Evolutionary conservation across 2,888 invertebrate genomes (phyloP), one percentile per base, ranked within the genome.

Genomic region (Phorcus lineatus): DNA sequence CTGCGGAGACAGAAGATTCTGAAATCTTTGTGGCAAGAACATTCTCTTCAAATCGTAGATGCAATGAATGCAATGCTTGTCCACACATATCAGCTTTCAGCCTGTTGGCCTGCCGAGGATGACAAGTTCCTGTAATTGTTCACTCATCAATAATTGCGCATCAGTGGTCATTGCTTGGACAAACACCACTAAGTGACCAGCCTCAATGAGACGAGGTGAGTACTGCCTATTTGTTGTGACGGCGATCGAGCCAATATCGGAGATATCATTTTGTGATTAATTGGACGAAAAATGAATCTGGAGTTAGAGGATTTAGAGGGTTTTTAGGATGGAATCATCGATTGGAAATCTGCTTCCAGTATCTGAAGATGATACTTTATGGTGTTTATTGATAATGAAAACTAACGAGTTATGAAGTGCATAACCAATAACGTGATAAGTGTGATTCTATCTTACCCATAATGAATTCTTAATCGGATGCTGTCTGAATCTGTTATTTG

Each of bases 241-340:
- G 24, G 62, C 62, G 24, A 47, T 47, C 47, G 47, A 28, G 62
- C 24, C 62, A 62, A 62, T 62, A 62, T 28, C 28, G 24, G 62
- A 62, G 28, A 62, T 62, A 62, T 62, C 28, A 62, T 62, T 62
- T 62, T 22, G 62, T 62, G 62, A 62, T 62, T 62, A 62, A 62
- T 62, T 62, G 24, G 28, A 62, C 11, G 62, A 62, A 62, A 47
- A 62, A 62, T 62, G 62, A 62, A 62, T 62, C 28, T 62, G 28
- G 28, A 24, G 28, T 22, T 62, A 28, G 28, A 24, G 62, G 17
- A 62, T 9, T 11, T 17, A 17, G 62, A 62, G 16, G 62, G 62
- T 17, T 62, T 62, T 19, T 62, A 17, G 24, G 11, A 24, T 62
- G 24, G 13, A 62, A 62, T 24, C 62, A 28, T 62, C 28, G 62